Percentiles rank a stretch among this genome's conserved stretches.
Conservation (phyloP, 1,140 invertebrate species). For the Solenopsis fugax region DNA sequence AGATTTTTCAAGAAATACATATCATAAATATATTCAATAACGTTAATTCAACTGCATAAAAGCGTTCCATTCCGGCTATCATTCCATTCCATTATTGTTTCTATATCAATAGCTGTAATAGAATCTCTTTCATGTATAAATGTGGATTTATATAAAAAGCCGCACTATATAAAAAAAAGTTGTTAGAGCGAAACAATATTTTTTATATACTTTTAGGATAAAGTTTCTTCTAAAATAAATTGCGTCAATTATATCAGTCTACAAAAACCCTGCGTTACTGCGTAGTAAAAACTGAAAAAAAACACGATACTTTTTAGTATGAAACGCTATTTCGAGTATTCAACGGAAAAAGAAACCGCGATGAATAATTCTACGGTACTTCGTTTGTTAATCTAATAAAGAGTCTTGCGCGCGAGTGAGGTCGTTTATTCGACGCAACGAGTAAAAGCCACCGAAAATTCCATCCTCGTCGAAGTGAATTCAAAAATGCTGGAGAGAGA, state of each 20-base stretch:
- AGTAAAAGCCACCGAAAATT: slow-evolving; percentile 33
- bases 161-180: background rate
- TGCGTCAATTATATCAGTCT: slow-evolving; percentile 12
- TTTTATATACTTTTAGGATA: slow-evolving; percentile 30
- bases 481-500: slow-evolving; percentile 9
- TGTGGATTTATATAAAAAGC: slow-evolving; percentile 3
- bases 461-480: background rate
- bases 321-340: background rate
- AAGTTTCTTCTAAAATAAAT: slow-evolving; percentile 13
- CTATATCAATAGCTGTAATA: slow-evolving; percentile 7
- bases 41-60: background rate
- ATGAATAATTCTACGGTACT: slow-evolving; percentile 9
- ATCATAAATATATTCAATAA: background rate
- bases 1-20: background rate
- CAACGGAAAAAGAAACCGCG: background rate
- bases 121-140: background rate
- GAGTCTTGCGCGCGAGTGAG: background rate
- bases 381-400: slow-evolving; percentile 42
- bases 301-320: background rate
- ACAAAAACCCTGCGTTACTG: background rate
- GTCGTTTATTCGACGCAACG: slow-evolving; percentile 7
- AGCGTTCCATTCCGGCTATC: background rate
- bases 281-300: background rate
- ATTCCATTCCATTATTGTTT: background rate
- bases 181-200: background rate